Evolutionary conservation across 2,888 invertebrate species (phyloP).

Genomic region (Drosophila limbata): DNA sequence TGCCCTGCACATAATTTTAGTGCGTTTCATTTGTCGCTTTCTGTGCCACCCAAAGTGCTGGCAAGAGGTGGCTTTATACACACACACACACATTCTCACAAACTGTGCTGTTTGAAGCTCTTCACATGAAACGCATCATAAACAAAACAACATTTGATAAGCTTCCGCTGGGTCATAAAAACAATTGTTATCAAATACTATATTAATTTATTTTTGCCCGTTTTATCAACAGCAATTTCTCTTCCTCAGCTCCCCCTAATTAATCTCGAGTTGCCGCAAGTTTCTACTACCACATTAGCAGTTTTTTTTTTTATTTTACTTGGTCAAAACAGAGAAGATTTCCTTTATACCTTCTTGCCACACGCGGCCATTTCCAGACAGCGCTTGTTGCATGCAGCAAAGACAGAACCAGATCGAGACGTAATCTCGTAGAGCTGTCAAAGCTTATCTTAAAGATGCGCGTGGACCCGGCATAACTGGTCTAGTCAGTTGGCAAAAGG

Average conservation of each 20-base stretch:
- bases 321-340: background rate
- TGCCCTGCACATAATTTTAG: constrained; percentile 39
- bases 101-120: background rate
- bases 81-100: background rate
- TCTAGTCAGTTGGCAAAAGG: constrained; percentile 29
- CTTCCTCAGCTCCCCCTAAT: too few relatives aligned
- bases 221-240: constrained; percentile 28
- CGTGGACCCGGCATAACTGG: constrained; percentile 25
- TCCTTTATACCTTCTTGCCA: background rate
- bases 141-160: constrained; percentile 59
- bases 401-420: constrained; percentile 35
- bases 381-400: constrained; percentile 32
- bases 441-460: constrained; percentile 66
- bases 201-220: constrained; percentile 47
- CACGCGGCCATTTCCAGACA: background rate
- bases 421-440: constrained; percentile 61
- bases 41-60: constrained; percentile 44
- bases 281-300: background rate
- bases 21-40: constrained; percentile 23
- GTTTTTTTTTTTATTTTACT: background rate
- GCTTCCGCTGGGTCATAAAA: constrained; percentile 14
- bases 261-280: background rate
- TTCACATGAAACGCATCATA: constrained; percentile 47
- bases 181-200: constrained; percentile 56
- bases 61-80: constrained; percentile 1